Conservation (phyloP, 2,113 vertebrate genomes). For the Pteruthius melanotis region DNA sequence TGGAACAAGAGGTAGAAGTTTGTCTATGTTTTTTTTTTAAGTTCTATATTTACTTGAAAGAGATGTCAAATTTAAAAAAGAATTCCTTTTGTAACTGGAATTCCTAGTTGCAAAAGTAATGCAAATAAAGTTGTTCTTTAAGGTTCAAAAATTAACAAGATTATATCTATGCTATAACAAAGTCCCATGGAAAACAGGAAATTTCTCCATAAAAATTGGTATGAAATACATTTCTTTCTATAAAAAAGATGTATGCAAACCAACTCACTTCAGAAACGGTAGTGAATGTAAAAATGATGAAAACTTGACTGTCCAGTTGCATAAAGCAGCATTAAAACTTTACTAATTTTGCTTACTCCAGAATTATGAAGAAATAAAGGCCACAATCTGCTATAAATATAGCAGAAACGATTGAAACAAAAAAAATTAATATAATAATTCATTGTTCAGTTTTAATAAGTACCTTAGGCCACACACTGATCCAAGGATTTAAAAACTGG, state of each 20-base stretch:
- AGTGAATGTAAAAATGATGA: not conserved
- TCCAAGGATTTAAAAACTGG: not conserved
- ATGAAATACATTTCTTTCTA: not conserved
- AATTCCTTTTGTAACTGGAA: not conserved
- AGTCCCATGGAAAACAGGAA: not conserved
- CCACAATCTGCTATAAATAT: not conserved
- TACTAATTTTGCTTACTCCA: not conserved
- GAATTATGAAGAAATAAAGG: not conserved
- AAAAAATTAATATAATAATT: not conserved
- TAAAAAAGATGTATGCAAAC: not conserved
- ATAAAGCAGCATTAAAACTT: not conserved
- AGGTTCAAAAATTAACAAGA: not conserved
- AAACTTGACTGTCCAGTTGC: not conserved
- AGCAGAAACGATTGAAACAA: not conserved
- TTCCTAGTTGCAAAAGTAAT: not conserved
- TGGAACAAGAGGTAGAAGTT: not conserved
- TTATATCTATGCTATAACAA: not conserved
- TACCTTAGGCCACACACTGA: not conserved
- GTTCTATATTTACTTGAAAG: not conserved
- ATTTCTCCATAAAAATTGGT: not conserved
- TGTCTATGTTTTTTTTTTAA: not conserved
- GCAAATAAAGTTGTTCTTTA: not conserved
- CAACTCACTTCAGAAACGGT: not conserved
- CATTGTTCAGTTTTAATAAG: not conserved
- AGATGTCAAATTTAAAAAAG: not conserved